phyloP scores from a whole-genome alignment of 2,797 vertebrate genomes.

The Aeoliscus strigatus region DNA sequence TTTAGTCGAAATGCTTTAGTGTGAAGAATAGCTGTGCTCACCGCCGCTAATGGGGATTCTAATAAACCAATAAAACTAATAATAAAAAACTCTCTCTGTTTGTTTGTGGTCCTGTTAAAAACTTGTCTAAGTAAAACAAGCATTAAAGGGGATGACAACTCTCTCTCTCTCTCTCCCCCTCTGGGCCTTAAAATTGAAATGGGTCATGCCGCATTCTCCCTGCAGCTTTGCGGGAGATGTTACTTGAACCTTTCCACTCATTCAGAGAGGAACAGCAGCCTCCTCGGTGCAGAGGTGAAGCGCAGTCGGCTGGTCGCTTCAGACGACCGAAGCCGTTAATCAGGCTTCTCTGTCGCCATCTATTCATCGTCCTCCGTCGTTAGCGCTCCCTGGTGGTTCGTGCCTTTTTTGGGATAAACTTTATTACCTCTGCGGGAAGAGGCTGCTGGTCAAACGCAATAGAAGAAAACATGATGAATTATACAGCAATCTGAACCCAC shows the following conservation, averaged over 20 bases:
- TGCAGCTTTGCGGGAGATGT: constrained; percentile 12
- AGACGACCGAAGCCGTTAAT: constrained; percentile 30
- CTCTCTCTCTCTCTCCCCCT: constrained; percentile 10
- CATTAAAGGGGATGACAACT: constrained; percentile 29
- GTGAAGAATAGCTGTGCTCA: no score
- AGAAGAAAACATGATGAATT: constrained; percentile 46
- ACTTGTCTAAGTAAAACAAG: no score
- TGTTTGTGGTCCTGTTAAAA: constrained; percentile 12
- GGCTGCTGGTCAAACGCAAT: constrained; percentile 43
- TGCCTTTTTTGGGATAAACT: constrained; percentile 45
- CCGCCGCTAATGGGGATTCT: no score
- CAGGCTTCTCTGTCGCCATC: constrained; percentile 20
- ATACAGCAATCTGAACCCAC: constrained; percentile 35
- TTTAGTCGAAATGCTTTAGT: no score
- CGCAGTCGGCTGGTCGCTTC: background rate
- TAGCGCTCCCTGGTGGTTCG: constrained; percentile 34
- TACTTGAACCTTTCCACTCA: constrained; percentile 22
- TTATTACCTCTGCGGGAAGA: constrained; percentile 42
- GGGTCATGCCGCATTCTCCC: constrained; percentile 26
- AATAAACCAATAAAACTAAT: no score
- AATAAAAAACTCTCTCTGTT: no score
- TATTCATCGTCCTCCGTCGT: constrained; percentile 47
- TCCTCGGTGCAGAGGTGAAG: constrained; percentile 7
- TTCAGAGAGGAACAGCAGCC: constrained; percentile 4
- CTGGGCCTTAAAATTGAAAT: constrained; percentile 4